Conservation (phyloP, 1,140 invertebrate genomes). For the Plodia interpunctella region DNA sequence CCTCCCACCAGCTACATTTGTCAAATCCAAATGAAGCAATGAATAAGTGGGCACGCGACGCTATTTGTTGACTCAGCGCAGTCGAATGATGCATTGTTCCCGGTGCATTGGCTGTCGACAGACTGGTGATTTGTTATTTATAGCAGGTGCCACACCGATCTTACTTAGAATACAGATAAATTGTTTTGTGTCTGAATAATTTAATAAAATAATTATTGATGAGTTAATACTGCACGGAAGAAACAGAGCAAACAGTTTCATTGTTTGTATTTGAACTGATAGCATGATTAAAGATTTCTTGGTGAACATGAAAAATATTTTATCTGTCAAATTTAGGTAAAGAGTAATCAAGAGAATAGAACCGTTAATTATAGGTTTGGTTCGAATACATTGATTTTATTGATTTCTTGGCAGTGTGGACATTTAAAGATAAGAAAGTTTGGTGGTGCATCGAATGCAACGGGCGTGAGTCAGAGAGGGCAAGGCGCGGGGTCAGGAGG, state of each 20-base stretch:
- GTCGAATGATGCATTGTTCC: slow-evolving; percentile 30
- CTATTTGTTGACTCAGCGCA: slow-evolving; percentile 26
- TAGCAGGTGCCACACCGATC: neutral
- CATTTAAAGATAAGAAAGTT: neutral
- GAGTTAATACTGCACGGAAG: neutral
- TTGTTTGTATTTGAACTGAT: no score
- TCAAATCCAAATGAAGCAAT: slow-evolving; percentile 16
- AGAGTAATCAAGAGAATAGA: no score
- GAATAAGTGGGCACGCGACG: slow-evolving; percentile 24
- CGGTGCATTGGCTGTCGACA: neutral
- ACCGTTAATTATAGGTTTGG: no score
- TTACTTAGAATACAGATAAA: slow-evolving; percentile 2
- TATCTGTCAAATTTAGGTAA: no score
- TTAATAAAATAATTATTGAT: slow-evolving; percentile 13
- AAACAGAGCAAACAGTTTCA: no score
- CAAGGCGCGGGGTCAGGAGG: slow-evolving; percentile 55
- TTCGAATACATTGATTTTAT: no score
- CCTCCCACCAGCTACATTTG: neutral
- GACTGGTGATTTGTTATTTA: slow-evolving; percentile 10
- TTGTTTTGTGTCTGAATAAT: slow-evolving; percentile 17
- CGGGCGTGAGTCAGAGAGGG: slow-evolving; percentile 52
- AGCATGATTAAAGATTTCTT: no score
- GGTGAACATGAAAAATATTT: no score
- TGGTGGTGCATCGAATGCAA: slow-evolving; percentile 20
- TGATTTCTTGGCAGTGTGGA: neutral